phyloP scores from a whole-genome alignment of 2,888 invertebrate genomes.

The Tortricodes alternella region DNA sequence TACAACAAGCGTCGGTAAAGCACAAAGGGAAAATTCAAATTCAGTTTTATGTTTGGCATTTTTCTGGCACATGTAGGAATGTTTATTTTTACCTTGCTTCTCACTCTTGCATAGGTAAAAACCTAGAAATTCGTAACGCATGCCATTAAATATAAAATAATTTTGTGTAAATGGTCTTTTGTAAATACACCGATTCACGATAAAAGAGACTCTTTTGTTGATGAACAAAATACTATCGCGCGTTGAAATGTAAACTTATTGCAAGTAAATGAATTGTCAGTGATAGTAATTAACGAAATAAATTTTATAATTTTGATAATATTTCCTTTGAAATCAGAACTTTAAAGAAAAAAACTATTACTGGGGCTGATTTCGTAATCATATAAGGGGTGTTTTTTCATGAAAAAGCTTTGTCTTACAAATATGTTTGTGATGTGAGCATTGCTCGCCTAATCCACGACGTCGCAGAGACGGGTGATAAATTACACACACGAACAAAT shows the following conservation, averaged over 20 bases:
- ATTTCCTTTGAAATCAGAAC: too few relatives aligned
- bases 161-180: too few relatives aligned
- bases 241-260: too few relatives aligned
- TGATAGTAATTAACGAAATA: too few relatives aligned
- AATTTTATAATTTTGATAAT: too few relatives aligned
- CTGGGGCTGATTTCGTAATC: too few relatives aligned
- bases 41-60: slow-evolving; percentile 51
- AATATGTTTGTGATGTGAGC: slow-evolving; percentile 23
- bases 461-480: slow-evolving; percentile 61
- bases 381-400: slow-evolving; percentile 22
- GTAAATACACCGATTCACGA: too few relatives aligned
- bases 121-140: slow-evolving; percentile 41
- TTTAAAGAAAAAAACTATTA: too few relatives aligned
- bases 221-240: too few relatives aligned
- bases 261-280: too few relatives aligned
- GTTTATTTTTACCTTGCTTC: slow-evolving; percentile 42
- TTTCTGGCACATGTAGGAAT: slow-evolving; percentile 48
- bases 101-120: slow-evolving; percentile 39
- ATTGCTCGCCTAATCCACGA: slow-evolving; percentile 33
- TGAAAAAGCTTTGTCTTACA: slow-evolving; percentile 20
- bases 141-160: too few relatives aligned
- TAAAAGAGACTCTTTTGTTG: too few relatives aligned
- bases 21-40: slow-evolving; percentile 62
- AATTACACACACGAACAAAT: slow-evolving; percentile 70
- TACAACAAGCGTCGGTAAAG: slow-evolving; percentile 51